Conservation (phyloP, 2,113 vertebrate species). For the Grallaria varia region DNA sequence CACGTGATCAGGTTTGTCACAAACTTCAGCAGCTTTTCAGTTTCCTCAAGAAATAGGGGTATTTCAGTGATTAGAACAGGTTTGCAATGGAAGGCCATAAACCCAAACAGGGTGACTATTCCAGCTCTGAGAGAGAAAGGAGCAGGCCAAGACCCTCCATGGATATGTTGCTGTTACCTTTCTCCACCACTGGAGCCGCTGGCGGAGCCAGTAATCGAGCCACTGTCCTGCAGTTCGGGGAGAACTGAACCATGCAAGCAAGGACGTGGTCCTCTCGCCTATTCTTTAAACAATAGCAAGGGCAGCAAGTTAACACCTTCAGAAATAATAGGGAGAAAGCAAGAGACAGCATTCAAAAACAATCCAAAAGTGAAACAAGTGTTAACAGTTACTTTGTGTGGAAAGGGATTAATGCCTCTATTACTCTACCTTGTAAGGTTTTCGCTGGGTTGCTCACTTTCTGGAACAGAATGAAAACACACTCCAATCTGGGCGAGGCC, state of each 20-base stretch:
- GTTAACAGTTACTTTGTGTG: not conserved
- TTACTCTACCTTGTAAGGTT: conserved; percentile 57
- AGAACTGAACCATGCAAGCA: conserved; percentile 92
- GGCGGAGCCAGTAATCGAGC: conserved; percentile 94
- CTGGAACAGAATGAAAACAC: conserved; percentile 78
- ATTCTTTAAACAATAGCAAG: conserved; percentile 75
- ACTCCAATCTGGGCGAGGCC: conserved; percentile 88
- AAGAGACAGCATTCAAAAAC: conserved; percentile 33
- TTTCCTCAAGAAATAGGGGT: not conserved
- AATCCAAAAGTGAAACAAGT: not conserved
- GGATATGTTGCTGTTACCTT: conserved; percentile 76
- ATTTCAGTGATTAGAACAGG: not conserved
- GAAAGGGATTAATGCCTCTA: not conserved
- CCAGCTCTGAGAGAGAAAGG: not conserved
- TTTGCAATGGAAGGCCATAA: not conserved
- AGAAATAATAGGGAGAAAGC: conserved; percentile 48
- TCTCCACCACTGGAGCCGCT: conserved; percentile 94
- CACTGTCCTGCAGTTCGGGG: conserved; percentile 88
- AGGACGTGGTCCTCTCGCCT: conserved; percentile 82
- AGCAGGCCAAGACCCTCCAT: not conserved
- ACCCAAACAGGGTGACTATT: not conserved
- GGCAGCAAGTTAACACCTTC: conserved; percentile 64
- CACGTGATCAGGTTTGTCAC: fast-evolving
- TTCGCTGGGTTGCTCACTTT: not conserved
- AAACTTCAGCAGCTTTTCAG: not conserved